These are phyloP conservation scores for Quiscalus mexicanus DNA, from an alignment of 2,113 vertebrate species.

Conservation along the genomic window DNA sequence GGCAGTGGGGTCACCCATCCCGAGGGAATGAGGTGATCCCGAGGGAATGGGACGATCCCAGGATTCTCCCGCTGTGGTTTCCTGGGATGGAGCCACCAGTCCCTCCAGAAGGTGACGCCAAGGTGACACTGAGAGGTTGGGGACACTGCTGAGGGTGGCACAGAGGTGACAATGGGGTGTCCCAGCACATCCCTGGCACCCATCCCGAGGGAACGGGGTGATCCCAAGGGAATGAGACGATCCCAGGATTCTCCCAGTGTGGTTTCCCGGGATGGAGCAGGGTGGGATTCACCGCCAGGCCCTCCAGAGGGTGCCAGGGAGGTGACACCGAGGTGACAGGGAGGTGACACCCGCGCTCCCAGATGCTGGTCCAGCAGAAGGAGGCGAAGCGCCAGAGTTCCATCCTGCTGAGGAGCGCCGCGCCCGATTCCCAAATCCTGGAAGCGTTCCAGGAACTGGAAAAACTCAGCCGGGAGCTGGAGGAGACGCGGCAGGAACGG, in stretches of 20 bases:
- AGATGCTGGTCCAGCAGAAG: not conserved
- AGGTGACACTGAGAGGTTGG: not conserved
- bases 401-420: not conserved
- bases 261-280: not conserved
- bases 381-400: not conserved
- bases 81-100: not conserved
- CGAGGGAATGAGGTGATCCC: not conserved
- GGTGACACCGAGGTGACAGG: not conserved
- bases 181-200: too few species aligned
- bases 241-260: not conserved
- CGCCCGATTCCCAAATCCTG: not conserved
- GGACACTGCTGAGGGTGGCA: not conserved
- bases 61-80: not conserved
- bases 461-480: not conserved
- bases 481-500: not conserved
- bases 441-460: not conserved
- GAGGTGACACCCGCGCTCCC: not conserved
- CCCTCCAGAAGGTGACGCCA: not conserved
- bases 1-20: too few species aligned
- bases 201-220: not conserved
- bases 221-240: not conserved
- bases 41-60: not conserved
- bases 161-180: accelerated
- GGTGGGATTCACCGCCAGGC: not conserved
- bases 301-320: not conserved